phyloP scores from a whole-genome alignment of 2,888 invertebrate genomes.

The Cerastis leucographa region DNA sequence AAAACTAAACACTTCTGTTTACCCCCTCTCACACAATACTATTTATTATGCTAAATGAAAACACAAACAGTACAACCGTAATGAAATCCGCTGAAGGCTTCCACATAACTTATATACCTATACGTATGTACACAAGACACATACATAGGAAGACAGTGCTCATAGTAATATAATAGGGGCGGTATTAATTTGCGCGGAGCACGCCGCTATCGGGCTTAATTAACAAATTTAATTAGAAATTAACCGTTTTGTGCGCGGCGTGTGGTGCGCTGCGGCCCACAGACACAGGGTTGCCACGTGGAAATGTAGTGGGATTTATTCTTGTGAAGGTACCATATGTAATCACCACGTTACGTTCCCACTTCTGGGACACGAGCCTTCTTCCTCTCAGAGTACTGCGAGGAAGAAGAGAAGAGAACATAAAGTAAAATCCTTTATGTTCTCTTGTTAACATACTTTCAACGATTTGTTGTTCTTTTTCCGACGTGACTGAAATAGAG shows the following conservation, averaged over 20 bases:
- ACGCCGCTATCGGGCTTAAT: constrained; percentile 87
- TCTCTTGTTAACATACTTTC: background rate
- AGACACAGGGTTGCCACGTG: constrained; percentile 72
- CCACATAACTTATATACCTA: constrained; percentile 15
- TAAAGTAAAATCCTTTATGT: no score
- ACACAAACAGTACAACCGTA: background rate
- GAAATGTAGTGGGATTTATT: background rate
- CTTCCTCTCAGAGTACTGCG: background rate
- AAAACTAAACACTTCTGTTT: background rate
- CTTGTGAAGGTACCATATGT: background rate
- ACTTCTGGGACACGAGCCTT: background rate
- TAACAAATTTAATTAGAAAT: constrained; percentile 91
- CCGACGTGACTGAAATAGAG: background rate
- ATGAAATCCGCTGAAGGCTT: constrained; percentile 4
- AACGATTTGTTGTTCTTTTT: background rate
- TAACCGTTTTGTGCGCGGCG: constrained; percentile 86
- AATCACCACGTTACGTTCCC: background rate
- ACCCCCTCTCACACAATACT: background rate
- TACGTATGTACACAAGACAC: constrained; percentile 30
- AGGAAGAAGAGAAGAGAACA: background rate
- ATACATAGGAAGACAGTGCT: constrained; percentile 58
- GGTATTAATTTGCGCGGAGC: constrained; percentile 84
- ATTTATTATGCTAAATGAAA: constrained; percentile 17
- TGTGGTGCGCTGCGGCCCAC: constrained; percentile 71
- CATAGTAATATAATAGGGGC: constrained; percentile 78